Evolutionary conservation across 2,888 invertebrate genomes (phyloP).

Genomic region (Drosophila multiciliata): DNA sequence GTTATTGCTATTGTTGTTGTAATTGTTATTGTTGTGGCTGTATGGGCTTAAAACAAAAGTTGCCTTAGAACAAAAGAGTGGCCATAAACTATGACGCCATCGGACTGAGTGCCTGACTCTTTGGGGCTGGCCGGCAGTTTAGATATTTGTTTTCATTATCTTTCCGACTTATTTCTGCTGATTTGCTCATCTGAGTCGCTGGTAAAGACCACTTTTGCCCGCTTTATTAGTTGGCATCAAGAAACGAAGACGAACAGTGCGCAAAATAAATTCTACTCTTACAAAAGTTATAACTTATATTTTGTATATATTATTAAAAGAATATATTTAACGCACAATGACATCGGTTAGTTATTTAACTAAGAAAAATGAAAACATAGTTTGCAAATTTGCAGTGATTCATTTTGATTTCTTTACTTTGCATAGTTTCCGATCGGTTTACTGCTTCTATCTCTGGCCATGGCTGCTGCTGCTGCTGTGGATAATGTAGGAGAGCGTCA

Average conservation of each 20-base stretch:
- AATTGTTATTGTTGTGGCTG: background rate
- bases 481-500: slow-evolving; percentile 42
- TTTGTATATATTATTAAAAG: background rate
- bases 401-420: background rate
- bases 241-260: slow-evolving; percentile 51
- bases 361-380: background rate
- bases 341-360: slow-evolving; percentile 39
- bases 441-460: slow-evolving; percentile 35
- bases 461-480: slow-evolving; percentile 18
- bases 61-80: slow-evolving; percentile 60
- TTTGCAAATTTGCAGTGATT: background rate
- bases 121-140: slow-evolving; percentile 38
- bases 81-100: slow-evolving; percentile 79
- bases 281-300: background rate
- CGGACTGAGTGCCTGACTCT: slow-evolving; percentile 28
- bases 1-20: slow-evolving; percentile 12
- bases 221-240: slow-evolving; percentile 52
- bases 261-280: slow-evolving; percentile 5
- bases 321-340: slow-evolving; percentile 32
- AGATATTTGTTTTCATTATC: slow-evolving; percentile 75
- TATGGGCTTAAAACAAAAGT: slow-evolving; percentile 1
- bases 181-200: slow-evolving; percentile 62
- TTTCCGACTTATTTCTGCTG: slow-evolving; percentile 68
- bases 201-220: slow-evolving; percentile 18
- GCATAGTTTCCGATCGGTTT: slow-evolving; percentile 48